Conservation (phyloP, 1,140 invertebrate species). For the Drosophila truncata region DNA sequence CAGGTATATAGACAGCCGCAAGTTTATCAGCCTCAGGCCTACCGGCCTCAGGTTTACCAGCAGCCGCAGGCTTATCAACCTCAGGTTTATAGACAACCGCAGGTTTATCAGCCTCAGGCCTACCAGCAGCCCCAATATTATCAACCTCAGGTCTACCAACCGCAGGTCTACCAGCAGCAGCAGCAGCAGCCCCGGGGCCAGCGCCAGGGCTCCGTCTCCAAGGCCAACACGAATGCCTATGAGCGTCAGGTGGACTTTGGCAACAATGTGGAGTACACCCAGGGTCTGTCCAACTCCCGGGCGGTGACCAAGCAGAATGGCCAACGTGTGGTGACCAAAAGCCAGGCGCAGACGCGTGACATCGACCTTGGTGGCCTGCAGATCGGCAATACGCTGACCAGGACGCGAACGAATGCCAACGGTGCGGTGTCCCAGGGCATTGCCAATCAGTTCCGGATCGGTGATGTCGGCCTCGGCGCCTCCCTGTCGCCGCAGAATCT, state of each 20-base stretch:
- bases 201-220: conserved; percentile 66
- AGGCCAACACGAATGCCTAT: conserved; percentile 70
- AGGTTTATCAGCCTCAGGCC: conserved; percentile 9
- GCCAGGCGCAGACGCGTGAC: conserved; percentile 62
- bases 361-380: conserved; percentile 69
- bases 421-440: conserved; percentile 61
- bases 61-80: conserved; percentile 10
- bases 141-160: conserved; percentile 16
- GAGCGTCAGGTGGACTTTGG: conserved; percentile 74
- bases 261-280: conserved; percentile 63
- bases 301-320: conserved; percentile 73
- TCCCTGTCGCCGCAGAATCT: conserved; percentile 72
- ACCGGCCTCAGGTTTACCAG: conserved; percentile 16
- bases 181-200: conserved; percentile 25
- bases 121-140: conserved; percentile 17
- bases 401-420: conserved; percentile 66
- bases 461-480: conserved; percentile 65
- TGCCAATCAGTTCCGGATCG: conserved; percentile 72
- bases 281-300: conserved; percentile 69
- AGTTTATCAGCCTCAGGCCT: conserved; percentile 2
- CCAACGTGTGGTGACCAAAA: conserved; percentile 62
- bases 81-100: conserved; percentile 22
- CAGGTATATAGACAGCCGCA: conserved; percentile 38
- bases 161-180: conserved; percentile 21
- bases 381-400: conserved; percentile 75